These are phyloP conservation scores for Xanthostigma xanthostigma DNA, from an alignment of 2,888 invertebrate species.

Conservation along the genomic window DNA sequence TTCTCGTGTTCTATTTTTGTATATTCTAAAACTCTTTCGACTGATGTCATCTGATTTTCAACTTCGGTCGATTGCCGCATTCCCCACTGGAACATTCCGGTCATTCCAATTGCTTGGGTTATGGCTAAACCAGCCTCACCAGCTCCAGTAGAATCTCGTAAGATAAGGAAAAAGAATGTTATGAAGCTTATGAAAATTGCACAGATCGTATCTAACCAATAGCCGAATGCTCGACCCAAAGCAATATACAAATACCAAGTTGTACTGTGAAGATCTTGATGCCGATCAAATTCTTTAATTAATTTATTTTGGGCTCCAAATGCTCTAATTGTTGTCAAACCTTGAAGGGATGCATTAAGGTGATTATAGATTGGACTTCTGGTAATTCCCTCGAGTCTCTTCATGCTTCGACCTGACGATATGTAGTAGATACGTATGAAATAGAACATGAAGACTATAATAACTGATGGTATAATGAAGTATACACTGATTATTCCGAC, in stretches of 20 bases:
- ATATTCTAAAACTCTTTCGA: constrained; percentile 52
- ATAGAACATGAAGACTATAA: constrained; percentile 47
- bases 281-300: constrained; percentile 37
- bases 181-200: constrained; percentile 48
- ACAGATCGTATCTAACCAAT: constrained; percentile 56
- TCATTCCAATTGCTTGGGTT: constrained; percentile 34
- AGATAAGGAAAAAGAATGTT: constrained; percentile 44
- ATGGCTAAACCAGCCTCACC: constrained; percentile 36
- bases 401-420: constrained; percentile 58
- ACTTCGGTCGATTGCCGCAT: constrained; percentile 53
- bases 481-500: constrained; percentile 54
- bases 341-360: constrained; percentile 54
- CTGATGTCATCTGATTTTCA: constrained; percentile 45
- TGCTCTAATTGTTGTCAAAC: constrained; percentile 56
- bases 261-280: constrained; percentile 47
- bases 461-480: constrained; percentile 46
- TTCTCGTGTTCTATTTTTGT: constrained; percentile 33
- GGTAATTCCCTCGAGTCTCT: constrained; percentile 54
- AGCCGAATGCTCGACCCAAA: constrained; percentile 54
- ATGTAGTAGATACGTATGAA: constrained; percentile 52
- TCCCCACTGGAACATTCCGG: constrained; percentile 43
- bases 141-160: constrained; percentile 16
- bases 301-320: constrained; percentile 44
- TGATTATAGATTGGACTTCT: constrained; percentile 61
- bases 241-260: constrained; percentile 59